Evolutionary conservation across 2,113 vertebrate species (phyloP), one percentile per base, ranked within the genome.

Genomic region (Potamarius usumacintae): DNA sequence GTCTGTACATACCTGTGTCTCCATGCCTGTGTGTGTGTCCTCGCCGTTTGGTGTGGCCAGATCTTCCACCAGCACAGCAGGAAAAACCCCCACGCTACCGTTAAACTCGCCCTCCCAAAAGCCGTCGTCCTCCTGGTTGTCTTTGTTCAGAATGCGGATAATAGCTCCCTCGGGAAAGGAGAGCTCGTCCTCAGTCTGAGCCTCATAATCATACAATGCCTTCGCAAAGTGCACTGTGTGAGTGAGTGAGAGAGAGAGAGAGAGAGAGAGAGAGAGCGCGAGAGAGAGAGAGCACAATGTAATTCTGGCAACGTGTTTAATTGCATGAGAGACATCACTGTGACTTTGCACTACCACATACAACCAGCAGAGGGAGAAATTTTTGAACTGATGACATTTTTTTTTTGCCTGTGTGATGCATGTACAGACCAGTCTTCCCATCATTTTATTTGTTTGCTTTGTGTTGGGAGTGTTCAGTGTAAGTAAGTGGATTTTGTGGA

Each of bases 101-200:
- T 94, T 98, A 92, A 99, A 97, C 90, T 99, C 98, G 1, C 98
- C 98, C 91, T 99, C 97, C 98, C 98, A 99, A 92, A 99, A 99
- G 20, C 98, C 98, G 22, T 99, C 98, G 0, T 99, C 98, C 0
- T 97, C 98, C 90, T 99, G 98, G 85, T 98, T 98, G 87, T 99
- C 96, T 83, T 98, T 98, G 95, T 96, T 98, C 90, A 99, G 86
- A 90, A 99, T 97, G 57, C 97, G 97, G 89, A 99, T 97, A 92
- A 99, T 96, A 0, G 98, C 97, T 85, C 98, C 98, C 90, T 99
- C 98, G 0, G 96, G 95, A 92, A 99, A 99, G 82, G 98, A 97
- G 22, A 99, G 95, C 86, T 99, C 98, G 0, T 99, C 98, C 0
- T 96, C 97, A 0, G 98, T 98, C 94, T 99, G 98, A 85, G 97